Conservation (phyloP, 2,797 vertebrate species). For the Lutjanus argentimaculatus region DNA sequence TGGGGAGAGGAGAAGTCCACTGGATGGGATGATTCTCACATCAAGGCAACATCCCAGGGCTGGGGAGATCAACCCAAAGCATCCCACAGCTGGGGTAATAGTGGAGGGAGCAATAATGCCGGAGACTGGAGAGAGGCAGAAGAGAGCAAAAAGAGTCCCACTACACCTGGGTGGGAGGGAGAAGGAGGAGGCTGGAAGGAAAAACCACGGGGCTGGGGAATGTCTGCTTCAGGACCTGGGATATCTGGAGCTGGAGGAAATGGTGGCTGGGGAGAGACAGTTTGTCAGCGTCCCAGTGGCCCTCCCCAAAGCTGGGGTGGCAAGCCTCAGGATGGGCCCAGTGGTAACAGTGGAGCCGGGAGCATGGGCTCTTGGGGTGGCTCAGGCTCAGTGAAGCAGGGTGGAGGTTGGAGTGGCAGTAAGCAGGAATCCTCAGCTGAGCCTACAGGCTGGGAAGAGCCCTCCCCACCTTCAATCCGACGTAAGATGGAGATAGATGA, state of each 20-base stretch:
- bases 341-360: slow-evolving; percentile 81
- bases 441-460: slow-evolving; percentile 95
- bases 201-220: slow-evolving; percentile 85
- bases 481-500: slow-evolving; percentile 99
- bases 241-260: slow-evolving; percentile 80
- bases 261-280: slow-evolving; percentile 88
- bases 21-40: slow-evolving; percentile 92
- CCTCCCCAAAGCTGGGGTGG: slow-evolving; percentile 87
- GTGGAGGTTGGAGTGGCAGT: slow-evolving; percentile 78
- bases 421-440: slow-evolving; percentile 84
- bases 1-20: slow-evolving; percentile 94
- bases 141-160: slow-evolving; percentile 92
- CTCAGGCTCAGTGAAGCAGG: slow-evolving; percentile 85
- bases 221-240: slow-evolving; percentile 82
- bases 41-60: slow-evolving; percentile 89
- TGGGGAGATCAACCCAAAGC: slow-evolving; percentile 95
- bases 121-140: slow-evolving; percentile 91
- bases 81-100: slow-evolving; percentile 90
- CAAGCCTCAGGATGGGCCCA: slow-evolving; percentile 91
- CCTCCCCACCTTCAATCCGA: slow-evolving; percentile 95
- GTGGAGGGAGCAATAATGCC: slow-evolving; percentile 86
- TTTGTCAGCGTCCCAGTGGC: slow-evolving; percentile 89
- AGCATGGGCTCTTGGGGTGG: slow-evolving; percentile 89
- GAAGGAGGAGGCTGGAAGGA: slow-evolving; percentile 92
- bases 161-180: slow-evolving; percentile 90